Evolutionary conservation across 2,888 invertebrate species (phyloP).

Genomic region (Stenichneumon culpator): DNA sequence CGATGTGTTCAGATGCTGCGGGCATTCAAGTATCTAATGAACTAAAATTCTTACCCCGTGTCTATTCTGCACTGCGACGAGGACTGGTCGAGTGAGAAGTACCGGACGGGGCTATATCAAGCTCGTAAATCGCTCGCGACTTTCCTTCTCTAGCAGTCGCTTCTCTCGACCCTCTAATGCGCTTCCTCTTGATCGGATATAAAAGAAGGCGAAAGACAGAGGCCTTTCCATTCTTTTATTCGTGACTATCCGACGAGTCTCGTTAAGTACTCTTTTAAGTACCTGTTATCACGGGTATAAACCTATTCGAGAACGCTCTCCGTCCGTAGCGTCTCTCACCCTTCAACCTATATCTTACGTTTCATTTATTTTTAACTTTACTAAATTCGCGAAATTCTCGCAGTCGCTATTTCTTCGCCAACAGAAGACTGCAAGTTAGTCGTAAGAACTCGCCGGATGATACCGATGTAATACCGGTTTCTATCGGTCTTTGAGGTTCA

Average conservation of each 20-base stretch:
- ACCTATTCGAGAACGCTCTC: slow-evolving; percentile 45
- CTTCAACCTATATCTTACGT: slow-evolving; percentile 1
- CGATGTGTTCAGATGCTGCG: not conserved
- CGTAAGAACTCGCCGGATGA: not conserved
- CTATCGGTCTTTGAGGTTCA: slow-evolving; percentile 42
- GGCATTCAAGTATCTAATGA: not conserved
- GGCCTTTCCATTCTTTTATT: slow-evolving; percentile 17
- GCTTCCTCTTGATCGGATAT: slow-evolving; percentile 15
- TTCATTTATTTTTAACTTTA: not conserved
- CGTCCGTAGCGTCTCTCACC: slow-evolving; percentile 28
- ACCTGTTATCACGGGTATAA: slow-evolving; percentile 62
- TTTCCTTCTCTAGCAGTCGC: slow-evolving; percentile 17
- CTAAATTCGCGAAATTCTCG: not conserved
- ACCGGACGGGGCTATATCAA: slow-evolving; percentile 37
- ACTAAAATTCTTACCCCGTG: not conserved
- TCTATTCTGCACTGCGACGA: not conserved
- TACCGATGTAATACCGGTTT: slow-evolving; percentile 54
- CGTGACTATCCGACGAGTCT: slow-evolving; percentile 12
- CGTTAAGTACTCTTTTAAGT: slow-evolving; percentile 57
- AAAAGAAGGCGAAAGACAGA: slow-evolving; percentile 21
- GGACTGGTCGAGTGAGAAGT: slow-evolving; percentile 1
- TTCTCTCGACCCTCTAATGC: slow-evolving; percentile 35
- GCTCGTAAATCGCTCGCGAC: slow-evolving; percentile 40
- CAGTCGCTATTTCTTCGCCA: not conserved
- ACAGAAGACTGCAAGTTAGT: not conserved